Base-by-base conservation (phyloP, 2,888 invertebrate genomes). In the Escarpia spicata region DNA sequence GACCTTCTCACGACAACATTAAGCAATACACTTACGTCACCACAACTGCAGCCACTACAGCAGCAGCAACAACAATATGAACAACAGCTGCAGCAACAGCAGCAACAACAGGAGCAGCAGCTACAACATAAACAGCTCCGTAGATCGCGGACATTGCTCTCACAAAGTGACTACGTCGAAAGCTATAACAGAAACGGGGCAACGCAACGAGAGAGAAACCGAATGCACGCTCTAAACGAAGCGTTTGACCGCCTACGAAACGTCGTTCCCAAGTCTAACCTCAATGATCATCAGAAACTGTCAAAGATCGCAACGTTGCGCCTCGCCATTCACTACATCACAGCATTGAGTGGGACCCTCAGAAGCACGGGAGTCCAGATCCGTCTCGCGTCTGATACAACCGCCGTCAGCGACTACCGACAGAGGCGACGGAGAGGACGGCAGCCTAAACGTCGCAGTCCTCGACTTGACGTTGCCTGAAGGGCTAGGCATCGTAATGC, bases 221-320 rank as follows among this genome's bases (percentile, higher is more conserved):
- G 96, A 19, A 96, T 96, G 96, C 96, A 96, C 93, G 94, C 96
- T 95, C 93, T 96, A n/a, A 96, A 96, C 93, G 96, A 96, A 93
- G 96, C 96, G 1, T 96, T 96, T 93, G 96, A 96, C 91, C 95
- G 95, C 43, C 94, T 96, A 43, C 93, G 96, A 90, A 95, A 95
- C 94, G 96, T 96, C 19, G 96, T 96, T 43, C 96, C 96, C 0
- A 95, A 95, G 92, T 95, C 95, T 6, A 96, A 96, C 94, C 92
- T 96, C 8, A 95, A 95, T 52, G 96, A 96, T 31, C 96, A 96
- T 89, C 96, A 96, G 93, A 96, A 95, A 94, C 94, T 96, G 93
- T 96, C 96, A 2, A 96, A 96, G 94, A 96, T 96, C 43, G 96
- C 96, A 44, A 96, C 96, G 4, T 94, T 96, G 43, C 94, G 96